Conservation (phyloP, 1,140 invertebrate species). For the Popillia japonica region DNA sequence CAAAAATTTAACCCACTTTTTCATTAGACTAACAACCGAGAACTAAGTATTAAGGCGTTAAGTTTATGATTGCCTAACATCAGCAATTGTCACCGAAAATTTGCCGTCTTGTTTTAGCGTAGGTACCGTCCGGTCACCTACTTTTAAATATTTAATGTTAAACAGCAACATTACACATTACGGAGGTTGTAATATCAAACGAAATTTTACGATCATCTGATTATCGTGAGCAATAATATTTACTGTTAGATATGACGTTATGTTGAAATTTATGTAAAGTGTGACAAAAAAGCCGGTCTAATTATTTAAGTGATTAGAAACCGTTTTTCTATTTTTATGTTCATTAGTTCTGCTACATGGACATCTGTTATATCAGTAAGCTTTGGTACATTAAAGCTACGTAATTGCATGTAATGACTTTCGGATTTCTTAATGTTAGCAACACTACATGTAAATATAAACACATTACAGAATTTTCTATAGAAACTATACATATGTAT, state of each 20-base stretch:
- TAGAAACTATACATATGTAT: no score
- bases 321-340: not conserved
- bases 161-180: not conserved
- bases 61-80: not conserved
- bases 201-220: conserved; percentile 1
- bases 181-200: not conserved
- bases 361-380: no score
- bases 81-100: not conserved
- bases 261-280: not conserved
- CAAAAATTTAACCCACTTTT: not conserved
- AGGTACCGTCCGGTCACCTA: conserved; percentile 12
- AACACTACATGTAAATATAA: no score
- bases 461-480: no score
- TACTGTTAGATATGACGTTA: conserved; percentile 1
- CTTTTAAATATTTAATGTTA: not conserved
- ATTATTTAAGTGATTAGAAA: not conserved
- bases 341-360: no score
- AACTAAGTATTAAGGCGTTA: not conserved
- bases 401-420: no score
- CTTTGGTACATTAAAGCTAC: no score
- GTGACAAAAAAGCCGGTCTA: not conserved
- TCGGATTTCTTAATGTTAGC: no score
- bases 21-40: not conserved
- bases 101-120: not conserved
- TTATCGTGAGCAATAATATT: not conserved